Conservation (phyloP, 2,113 vertebrate genomes). For the Lutjanus erythropterus region DNA sequence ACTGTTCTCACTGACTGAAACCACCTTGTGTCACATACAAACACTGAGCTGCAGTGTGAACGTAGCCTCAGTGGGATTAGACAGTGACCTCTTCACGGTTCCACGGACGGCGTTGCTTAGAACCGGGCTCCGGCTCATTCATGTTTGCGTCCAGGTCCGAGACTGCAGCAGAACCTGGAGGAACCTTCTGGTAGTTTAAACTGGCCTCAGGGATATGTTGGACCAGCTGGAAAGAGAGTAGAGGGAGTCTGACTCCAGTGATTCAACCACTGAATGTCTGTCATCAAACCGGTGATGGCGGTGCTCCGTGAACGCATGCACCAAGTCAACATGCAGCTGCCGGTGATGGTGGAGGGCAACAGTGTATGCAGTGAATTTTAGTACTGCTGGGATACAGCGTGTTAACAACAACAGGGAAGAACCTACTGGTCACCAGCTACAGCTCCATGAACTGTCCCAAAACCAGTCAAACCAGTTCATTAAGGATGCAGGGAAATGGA, state of each 20-base stretch:
- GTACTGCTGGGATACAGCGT: conserved; percentile 60
- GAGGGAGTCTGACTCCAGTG: conserved; percentile 54
- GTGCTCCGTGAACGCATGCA: conserved; percentile 69
- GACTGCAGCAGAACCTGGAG: conserved; percentile 88
- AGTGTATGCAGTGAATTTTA: conserved; percentile 62
- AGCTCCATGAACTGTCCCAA: conserved; percentile 40
- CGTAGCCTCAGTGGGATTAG: conserved; percentile 39
- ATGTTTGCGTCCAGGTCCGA: conserved; percentile 93
- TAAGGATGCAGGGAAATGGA: background rate
- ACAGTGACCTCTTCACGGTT: conserved; percentile 87
- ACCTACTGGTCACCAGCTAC: conserved; percentile 35
- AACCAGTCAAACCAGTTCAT: conserved; percentile 49
- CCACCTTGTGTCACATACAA: background rate
- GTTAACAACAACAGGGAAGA: conserved; percentile 20
- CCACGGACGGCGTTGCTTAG: conserved; percentile 81
- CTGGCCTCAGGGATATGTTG: conserved; percentile 96
- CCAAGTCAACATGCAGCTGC: conserved; percentile 72
- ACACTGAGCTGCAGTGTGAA: conserved; percentile 52
- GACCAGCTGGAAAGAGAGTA: conserved; percentile 88
- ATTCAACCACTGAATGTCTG: conserved; percentile 33
- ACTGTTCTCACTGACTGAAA: background rate
- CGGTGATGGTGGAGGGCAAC: conserved; percentile 57
- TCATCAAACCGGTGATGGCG: conserved; percentile 18
- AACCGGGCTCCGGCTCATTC: conserved; percentile 85
- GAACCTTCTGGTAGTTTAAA: conserved; percentile 98